Evolutionary conservation across 2,113 vertebrate genomes (phyloP).

Genomic region (Canis aureus): DNA sequence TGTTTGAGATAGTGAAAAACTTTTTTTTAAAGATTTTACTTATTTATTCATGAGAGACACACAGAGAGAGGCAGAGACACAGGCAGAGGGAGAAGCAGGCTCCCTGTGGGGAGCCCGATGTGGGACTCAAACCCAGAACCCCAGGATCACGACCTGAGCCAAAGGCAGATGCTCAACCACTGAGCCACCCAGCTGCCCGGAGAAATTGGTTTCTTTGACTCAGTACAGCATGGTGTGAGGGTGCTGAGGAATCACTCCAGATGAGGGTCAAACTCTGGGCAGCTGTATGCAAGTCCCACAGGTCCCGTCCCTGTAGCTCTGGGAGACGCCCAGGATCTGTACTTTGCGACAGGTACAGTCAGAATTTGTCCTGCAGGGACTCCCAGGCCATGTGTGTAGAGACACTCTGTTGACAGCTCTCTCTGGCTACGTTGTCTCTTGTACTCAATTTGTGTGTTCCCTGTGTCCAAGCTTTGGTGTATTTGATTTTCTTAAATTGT

Average conservation of each 20-base stretch:
- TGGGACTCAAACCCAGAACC: too few relatives aligned
- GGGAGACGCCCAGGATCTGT: not conserved
- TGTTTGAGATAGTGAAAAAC: not conserved
- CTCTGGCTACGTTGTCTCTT: not conserved
- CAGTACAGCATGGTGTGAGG: not conserved
- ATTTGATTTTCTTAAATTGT: not conserved
- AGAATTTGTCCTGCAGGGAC: not conserved
- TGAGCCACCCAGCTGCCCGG: too few relatives aligned
- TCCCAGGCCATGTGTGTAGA: not conserved
- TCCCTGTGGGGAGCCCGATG: too few relatives aligned
- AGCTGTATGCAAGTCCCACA: accelerated
- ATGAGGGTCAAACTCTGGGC: not conserved
- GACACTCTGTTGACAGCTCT: not conserved
- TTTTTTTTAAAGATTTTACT: too few relatives aligned
- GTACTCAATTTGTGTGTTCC: not conserved
- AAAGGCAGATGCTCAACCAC: too few relatives aligned
- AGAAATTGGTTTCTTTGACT: not conserved
- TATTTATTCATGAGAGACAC: too few relatives aligned
- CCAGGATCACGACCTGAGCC: too few relatives aligned
- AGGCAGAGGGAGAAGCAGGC: too few relatives aligned
- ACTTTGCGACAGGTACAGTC: not conserved
- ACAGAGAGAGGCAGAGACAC: too few relatives aligned
- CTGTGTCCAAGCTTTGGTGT: too few relatives aligned
- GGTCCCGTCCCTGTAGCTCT: not conserved
- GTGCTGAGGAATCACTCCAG: not conserved